Base-by-base conservation (phyloP, 2,888 invertebrate species). In the Lasioglossum figueresi region DNA sequence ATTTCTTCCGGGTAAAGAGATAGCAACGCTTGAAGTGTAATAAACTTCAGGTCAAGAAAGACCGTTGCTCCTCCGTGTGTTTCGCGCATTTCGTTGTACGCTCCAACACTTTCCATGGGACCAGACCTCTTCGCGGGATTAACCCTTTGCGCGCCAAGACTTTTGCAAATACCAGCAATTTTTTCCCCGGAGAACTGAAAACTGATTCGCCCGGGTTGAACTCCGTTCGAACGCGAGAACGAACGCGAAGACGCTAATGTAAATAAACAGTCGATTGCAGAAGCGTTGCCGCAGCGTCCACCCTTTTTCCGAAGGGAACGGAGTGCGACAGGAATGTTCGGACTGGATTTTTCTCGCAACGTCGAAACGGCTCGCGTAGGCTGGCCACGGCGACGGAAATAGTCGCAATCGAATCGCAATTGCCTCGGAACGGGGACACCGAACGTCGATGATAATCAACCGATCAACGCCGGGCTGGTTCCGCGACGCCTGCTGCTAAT, bases 401-500 rank as follows among this genome's bases (percentile, higher is more conserved):
- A 48, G 66, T 45, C 45, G 34, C 31, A 34, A 72, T 43, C 37
- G 56, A 76, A 63, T 81, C 59, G 59, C 70, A 19, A 71, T 56
- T 68, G 52, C 27, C 40, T 14, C 70, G 48, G 48, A 56, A 59
- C 37, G 52, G 45, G 85, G 84, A 75, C 77, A 83, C 43, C 27
- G 59, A 37, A 37, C 68, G 76, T 43, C 48, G 73, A 73, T 83
- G 34, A 77, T 56, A 84, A 84, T 84, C 85, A 79, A 84, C 85
- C 72, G 79, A 72, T 73, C 74, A 66, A 79, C 72, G 43, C 14
- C 14, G 70, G 70, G 40, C n/a, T 14, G 40, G 23, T 40, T 56
- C 75, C 34, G 31, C 45, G 73, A 72, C 52, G 83, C 52, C 70
- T 71, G 80, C 80, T 73, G 71, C 74, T 80, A 88, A 83, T 89